Base-by-base conservation (phyloP, 1,140 invertebrate species). In the Drosophila nebulosa region DNA sequence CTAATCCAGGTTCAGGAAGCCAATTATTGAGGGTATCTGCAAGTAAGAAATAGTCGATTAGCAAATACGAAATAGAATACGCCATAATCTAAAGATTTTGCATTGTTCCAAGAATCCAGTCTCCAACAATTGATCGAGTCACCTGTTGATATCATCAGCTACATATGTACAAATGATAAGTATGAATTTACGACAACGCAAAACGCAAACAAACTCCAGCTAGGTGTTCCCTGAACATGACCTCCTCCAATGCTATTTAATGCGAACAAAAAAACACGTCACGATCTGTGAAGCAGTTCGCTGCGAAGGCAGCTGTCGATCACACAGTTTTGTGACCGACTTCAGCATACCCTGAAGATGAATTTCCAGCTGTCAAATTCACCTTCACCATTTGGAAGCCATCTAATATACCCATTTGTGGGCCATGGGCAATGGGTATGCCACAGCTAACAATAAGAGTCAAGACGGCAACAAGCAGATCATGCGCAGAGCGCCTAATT, bases 1-100 rank as follows among this genome's bases (percentile, higher is more conserved):
- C 83, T 77, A 86, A 78, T 86, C 81, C 81, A 86, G 72, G 70
- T 88, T 86, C 59, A 86, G 74, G 81, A 86, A 88, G 64, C 81
- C 78, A 86, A 86, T 83, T 75, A 86, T 86, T 57, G 81, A 86
- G 74, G 83, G 81, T 88, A 86, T 86, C 81, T 86, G 83, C 55
- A 88, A 88, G 62, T 64, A 39, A 14, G 22, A 42, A 61, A 60
- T n/a, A n/a, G n/a, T n/a, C n/a, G n/a, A n/a, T n/a, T n/a, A n/a
- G n/a, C n/a, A n/a, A n/a, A n/a, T n/a, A n/a, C n/a, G 64, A 75
- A 67, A 58, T 60, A 56, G 24, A 66, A 24, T 52, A 51, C 39
- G 50, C 50, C 6, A 85, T 85, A 72, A 79, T n/a, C n/a, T 85
- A 66, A 84, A 75, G 58, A 62, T 84, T 64, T 72, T 56, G 64